Evolutionary conservation across 1,140 invertebrate genomes (phyloP), one percentile per base, ranked within the genome.

Genomic region (Phymastichus coffea): DNA sequence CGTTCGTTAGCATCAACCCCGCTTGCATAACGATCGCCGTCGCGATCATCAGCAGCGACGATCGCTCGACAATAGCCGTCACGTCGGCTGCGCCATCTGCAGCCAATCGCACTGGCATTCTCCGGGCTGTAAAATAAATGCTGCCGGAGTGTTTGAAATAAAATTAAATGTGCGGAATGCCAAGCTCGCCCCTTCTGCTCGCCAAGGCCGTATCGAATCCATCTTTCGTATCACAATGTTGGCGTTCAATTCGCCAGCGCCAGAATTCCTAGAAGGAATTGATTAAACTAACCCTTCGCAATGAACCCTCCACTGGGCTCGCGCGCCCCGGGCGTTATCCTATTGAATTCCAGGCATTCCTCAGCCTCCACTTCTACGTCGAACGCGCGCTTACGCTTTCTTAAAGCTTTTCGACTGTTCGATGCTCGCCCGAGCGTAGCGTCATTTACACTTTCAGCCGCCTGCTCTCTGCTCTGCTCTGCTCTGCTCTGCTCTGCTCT

Each of bases 201-300:
- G 17, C n/a, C n/a, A n/a, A n/a, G n/a, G n/a, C n/a, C 46, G 46
- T 19, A 48, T 48, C 46, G 28, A 48, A 48, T 48, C 46, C 17
- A 14, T 48, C 15, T 25, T 33, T 19, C n/a, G 15, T 48, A 48
- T 48, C 28, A 33, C 3, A 33, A 48, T 33, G 46, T 33, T 20
- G 17, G 17, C 19, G 17, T 48, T 48, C 20, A 28, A 48, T 48
- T 33, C 17, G 14, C 1, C 14, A 17, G 26, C 7, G 28, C n/a
- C n/a, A n/a, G 35, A 30, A 48, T 20, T 19, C 46, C 46, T 19
- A n/a, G 19, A 69, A 72, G 70, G 70, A 72, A 75, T 77, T 75
- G 70, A 75, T 75, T 76, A 76, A 73, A 73, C 64, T 65, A 73
- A 72, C 71, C 72, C 72, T 74, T 74, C 68, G 69, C 47, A 51